Evolutionary conservation across 2,888 invertebrate species (phyloP), one percentile per base, ranked within the genome.

Genomic region (Megaustenia siamemsis): DNA sequence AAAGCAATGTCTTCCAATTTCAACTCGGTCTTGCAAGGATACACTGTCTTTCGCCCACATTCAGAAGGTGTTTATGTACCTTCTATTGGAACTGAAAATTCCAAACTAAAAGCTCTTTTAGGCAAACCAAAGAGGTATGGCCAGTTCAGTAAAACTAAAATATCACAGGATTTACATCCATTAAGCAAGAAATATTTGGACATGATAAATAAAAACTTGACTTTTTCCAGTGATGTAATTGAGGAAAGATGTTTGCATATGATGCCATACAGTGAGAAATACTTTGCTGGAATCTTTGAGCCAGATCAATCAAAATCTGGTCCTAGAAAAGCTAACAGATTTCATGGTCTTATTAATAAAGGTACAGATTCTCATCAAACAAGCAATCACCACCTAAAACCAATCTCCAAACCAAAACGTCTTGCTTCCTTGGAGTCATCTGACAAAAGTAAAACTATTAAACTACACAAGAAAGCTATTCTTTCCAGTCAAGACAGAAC

Each of bases 201-300:
- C 81, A 91, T 91, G 77, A 89, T 92, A 53, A 92, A 93, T 73
- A 81, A 87, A n/a, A 93, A 89, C 82, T 81, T 94, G 8, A 87
- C 85, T 6, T 94, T 94, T 89, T 89, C 88, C 43, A 92, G 93
- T 87, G 93, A 93, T 85, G 94, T 94, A 43, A 92, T 93, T 18
- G 89, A 89, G 76, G 92, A 93, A 10, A 87, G 93, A 76, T 93
- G 92, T 78, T 91, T 91, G 86, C 92, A 93, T 86, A 90, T 91
- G 83, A 84, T 93, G 69, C 94, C 93, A 8, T 94, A 93, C 88
- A 90, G 90, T 88, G 89, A 90, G 45, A 92, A 93, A 83, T 93
- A 93, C 80, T 89, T 93, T 78, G 85, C 88, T 81, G 91, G 91
- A 85, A 92, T 92, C 21, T 88, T 93, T 69, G 90, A 92, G 80